Percentiles rank a stretch among this genome's conserved stretches.
Evolutionary conservation across 2,888 invertebrate species (phyloP).

Genomic region (Brachylomia viminalis): DNA sequence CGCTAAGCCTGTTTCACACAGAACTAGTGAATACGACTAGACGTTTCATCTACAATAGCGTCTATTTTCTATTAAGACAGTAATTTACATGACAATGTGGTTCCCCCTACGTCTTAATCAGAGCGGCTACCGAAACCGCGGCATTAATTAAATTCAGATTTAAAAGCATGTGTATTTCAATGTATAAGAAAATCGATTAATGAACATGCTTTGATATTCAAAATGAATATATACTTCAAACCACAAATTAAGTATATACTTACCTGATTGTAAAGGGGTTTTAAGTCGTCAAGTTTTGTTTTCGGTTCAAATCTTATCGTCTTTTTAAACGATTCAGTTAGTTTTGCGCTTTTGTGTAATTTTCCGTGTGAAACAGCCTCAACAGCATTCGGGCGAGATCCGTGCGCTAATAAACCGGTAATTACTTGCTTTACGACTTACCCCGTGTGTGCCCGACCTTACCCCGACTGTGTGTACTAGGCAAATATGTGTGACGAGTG

Average conservation of each 20-base stretch:
- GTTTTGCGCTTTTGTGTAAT: no score
- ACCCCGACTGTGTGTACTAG: slow-evolving; percentile 47
- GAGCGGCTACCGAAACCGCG: slow-evolving; percentile 4
- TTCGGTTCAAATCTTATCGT: background rate
- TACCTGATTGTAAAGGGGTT: background rate
- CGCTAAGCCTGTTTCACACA: slow-evolving; percentile 18
- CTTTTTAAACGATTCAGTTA: background rate
- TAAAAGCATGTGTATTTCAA: slow-evolving; percentile 8
- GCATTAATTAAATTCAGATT: slow-evolving; percentile 28
- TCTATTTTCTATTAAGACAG: slow-evolving; percentile 11
- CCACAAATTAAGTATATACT: no score
- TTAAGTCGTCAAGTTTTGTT: background rate
- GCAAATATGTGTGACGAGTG: slow-evolving; percentile 58
- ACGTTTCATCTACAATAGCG: background rate
- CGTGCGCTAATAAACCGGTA: slow-evolving; percentile 53
- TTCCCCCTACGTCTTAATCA: slow-evolving; percentile 22
- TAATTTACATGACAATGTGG: slow-evolving; percentile 50
- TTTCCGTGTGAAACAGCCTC: slow-evolving; percentile 1
- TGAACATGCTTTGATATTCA: background rate
- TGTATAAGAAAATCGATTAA: slow-evolving; percentile 1
- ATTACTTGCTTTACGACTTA: slow-evolving; percentile 53
- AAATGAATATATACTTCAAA: background rate
- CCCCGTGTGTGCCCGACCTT: slow-evolving; percentile 44
- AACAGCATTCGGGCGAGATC: slow-evolving; percentile 4
- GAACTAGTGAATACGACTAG: background rate